Conservation (phyloP, 2,113 vertebrate genomes). For the Ginglymostoma cirratum region DNA sequence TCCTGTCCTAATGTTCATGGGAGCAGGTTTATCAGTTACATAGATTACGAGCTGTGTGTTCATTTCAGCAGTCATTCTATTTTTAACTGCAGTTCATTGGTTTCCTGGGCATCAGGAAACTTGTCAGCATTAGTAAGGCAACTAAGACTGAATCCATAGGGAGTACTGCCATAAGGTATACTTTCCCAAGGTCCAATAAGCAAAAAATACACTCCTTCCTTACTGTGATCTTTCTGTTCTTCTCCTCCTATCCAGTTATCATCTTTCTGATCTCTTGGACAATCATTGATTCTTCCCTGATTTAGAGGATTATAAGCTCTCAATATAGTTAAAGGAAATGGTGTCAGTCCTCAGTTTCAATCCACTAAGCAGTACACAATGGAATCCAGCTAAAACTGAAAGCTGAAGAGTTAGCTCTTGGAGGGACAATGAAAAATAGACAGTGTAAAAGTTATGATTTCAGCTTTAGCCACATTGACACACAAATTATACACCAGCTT, state of each 20-base stretch:
- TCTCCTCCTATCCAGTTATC: not conserved
- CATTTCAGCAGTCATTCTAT: not conserved
- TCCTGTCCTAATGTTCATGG: not conserved
- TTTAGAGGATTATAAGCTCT: too few species aligned
- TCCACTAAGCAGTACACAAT: not conserved
- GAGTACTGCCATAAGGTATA: not conserved
- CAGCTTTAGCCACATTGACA: not conserved
- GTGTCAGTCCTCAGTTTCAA: not conserved
- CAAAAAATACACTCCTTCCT: not conserved
- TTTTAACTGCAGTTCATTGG: not conserved
- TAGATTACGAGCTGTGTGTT: not conserved
- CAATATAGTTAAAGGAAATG: not conserved
- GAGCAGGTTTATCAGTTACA: not conserved
- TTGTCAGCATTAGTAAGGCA: not conserved
- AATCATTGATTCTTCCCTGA: not conserved
- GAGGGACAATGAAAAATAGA: not conserved
- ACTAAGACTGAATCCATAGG: not conserved
- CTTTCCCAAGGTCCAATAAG: not conserved
- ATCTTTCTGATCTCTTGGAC: not conserved
- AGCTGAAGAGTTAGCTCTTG: not conserved
- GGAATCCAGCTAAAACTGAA: not conserved
- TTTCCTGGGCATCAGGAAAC: not conserved
- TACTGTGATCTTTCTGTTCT: not conserved
- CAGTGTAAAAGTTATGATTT: not conserved
- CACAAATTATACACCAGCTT: not conserved